These are phyloP conservation scores for Drosophila sucinea DNA, from an alignment of 1,140 invertebrate species.

Conservation along the genomic window DNA sequence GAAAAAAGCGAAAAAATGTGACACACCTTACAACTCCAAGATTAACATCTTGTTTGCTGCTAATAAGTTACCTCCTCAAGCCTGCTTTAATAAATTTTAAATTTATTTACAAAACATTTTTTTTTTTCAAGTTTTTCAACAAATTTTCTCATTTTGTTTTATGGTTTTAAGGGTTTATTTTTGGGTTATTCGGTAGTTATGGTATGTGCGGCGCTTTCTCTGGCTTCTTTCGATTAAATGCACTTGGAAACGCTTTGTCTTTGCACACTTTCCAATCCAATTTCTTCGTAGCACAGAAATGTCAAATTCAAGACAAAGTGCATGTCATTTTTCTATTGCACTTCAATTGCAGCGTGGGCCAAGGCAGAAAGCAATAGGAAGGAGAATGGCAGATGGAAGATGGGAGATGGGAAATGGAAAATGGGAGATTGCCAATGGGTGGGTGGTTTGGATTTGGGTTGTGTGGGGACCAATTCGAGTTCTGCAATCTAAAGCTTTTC, in stretches of 20 bases:
- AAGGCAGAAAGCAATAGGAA: not conserved
- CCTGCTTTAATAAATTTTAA: too few species aligned
- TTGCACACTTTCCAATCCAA: slow-evolving; percentile 14
- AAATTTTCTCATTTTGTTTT: not conserved
- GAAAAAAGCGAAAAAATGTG: too few species aligned
- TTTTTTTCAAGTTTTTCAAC: too few species aligned
- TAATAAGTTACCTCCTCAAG: too few species aligned
- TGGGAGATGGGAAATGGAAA: not conserved
- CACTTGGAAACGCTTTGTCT: slow-evolving; percentile 1
- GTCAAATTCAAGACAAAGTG: slow-evolving; percentile 29
- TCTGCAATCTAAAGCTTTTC: slow-evolving; percentile 19
- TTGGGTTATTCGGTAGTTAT: too few species aligned
- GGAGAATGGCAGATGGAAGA: too few species aligned
- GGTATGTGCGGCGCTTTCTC: not conserved
- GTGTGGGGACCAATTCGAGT: not conserved
- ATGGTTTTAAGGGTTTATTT: not conserved
- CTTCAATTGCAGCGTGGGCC: slow-evolving; percentile 14
- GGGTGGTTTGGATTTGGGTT: too few species aligned
- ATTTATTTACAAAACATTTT: too few species aligned
- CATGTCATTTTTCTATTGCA: slow-evolving; percentile 28
- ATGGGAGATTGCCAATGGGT: not conserved
- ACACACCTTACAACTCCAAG: too few species aligned
- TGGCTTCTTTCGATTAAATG: slow-evolving; percentile 6
- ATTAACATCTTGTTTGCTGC: too few species aligned
- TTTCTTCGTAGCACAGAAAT: slow-evolving; percentile 21